phyloP scores from a whole-genome alignment of 2,797 vertebrate species.

The Enteromius afrohamiltoni region DNA sequence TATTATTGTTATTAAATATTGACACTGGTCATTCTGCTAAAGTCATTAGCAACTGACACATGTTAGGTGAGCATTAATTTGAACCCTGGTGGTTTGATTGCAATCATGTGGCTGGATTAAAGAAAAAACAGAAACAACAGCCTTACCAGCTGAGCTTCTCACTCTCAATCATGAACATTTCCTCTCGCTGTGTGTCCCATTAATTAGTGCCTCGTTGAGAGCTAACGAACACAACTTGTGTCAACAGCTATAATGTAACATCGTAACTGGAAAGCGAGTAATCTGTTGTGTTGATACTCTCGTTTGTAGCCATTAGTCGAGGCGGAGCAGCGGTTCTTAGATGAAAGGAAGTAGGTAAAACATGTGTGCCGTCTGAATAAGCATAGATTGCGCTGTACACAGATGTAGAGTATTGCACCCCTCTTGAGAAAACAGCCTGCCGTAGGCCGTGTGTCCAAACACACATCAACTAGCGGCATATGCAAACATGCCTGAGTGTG shows the following conservation, averaged over 20 bases:
- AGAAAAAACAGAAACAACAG: constrained; percentile 5
- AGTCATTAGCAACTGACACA: background rate
- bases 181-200: constrained; percentile 19
- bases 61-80: background rate
- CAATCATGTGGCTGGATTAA: background rate
- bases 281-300: constrained; percentile 26
- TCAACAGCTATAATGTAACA: constrained; percentile 42
- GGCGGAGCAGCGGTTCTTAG: background rate
- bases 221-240: constrained; percentile 33
- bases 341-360: constrained; percentile 41
- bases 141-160: constrained; percentile 1
- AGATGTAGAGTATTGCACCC: constrained; percentile 51
- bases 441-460: constrained; percentile 46
- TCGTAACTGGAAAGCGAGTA: constrained; percentile 18
- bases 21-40: background rate
- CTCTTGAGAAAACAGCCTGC: constrained; percentile 42
- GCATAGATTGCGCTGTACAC: constrained; percentile 64
- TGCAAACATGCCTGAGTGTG: constrained; percentile 32
- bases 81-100: background rate
- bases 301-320: background rate
- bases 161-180: constrained; percentile 29
- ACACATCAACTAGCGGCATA: constrained; percentile 56
- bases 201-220: constrained; percentile 39
- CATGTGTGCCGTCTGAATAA: constrained; percentile 53
- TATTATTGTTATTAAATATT: too few relatives aligned